Evolutionary conservation across 2,113 vertebrate genomes (phyloP), one percentile per base, ranked within the genome.

Genomic region (Oceanites oceanicus): DNA sequence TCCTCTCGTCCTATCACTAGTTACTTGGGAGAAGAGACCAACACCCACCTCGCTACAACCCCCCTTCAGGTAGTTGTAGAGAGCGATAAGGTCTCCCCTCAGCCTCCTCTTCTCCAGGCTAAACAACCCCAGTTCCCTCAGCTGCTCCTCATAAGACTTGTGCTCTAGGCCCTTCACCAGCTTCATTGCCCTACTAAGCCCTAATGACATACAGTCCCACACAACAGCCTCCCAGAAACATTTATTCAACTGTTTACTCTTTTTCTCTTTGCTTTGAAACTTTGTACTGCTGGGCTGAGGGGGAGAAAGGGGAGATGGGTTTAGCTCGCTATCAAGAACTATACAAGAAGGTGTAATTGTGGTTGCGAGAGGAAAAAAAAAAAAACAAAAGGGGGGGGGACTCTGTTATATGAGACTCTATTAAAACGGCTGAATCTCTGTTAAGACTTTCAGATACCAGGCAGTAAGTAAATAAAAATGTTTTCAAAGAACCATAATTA

Each of bases 331-430:
- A 8, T 29, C n/a, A 86, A 58, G 26, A 79, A 3, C 17, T 34
- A 2, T 4, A 42, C 1, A 18, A 45, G n/a, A 58, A 81, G 6
- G 21, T 36, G 1, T 3, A 77, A 34, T 1, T 23, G 40, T 7
- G 61, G 44, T 34, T 79, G n/a, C 14, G 36, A 36, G 45, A 4
- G 38, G 6, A 1, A 17, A 56, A 22, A 36, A 49, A 61, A 29
- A 53, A 26, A 44, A 42, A 6, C 1, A 3, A 10, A 4, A 6
- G 8, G 13, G 47, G 6, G 7, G 23, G 61, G 15, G 40, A 52
- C 5, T 52, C 14, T 32, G 15, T 49, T 10, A 26, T 3, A 11
- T 2, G 2, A 70, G 23, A 29, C 72, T 23, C 47, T 76, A 20
- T 29, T 53, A n/a, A 75, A 61, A 73, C 5, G 5, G 40, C 13